A percentile compares a stretch with the other conserved stretches of the same genome.
Evolutionary conservation across 2,888 invertebrate species (phyloP).

Genomic region (Tridacna crocea): DNA sequence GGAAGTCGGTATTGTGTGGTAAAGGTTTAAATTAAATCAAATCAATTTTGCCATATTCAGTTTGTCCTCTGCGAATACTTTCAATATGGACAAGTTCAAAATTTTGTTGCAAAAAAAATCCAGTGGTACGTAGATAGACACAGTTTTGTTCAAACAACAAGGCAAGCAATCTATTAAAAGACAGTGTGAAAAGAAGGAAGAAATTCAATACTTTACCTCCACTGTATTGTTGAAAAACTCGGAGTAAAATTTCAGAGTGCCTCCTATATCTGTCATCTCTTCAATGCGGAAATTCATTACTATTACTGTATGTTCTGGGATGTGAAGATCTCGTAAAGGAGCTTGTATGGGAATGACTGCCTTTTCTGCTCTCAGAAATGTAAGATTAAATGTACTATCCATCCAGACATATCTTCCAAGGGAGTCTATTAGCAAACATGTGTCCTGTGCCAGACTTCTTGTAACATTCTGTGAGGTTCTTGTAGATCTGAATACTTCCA

Average conservation of each 20-base stretch:
- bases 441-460: slow-evolving; percentile 31
- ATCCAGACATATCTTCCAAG: slow-evolving; percentile 63
- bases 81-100: no score
- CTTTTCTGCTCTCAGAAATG: slow-evolving; percentile 81
- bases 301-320: slow-evolving; percentile 65
- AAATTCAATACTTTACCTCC: neutral
- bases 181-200: neutral
- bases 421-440: slow-evolving; percentile 63
- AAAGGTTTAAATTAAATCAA: neutral
- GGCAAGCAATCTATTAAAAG: no score
- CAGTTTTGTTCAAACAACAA: no score
- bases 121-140: no score
- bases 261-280: slow-evolving; percentile 91
- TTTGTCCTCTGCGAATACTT: no score
- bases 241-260: slow-evolving; percentile 85
- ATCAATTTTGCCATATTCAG: no score
- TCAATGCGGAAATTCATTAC: slow-evolving; percentile 89
- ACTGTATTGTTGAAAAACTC: slow-evolving; percentile 19
- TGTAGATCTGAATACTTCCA: slow-evolving; percentile 12
- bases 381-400: slow-evolving; percentile 60
- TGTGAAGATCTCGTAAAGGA: slow-evolving; percentile 54
- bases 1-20: no score
- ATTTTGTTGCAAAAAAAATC: no score
- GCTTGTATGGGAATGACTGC: slow-evolving; percentile 84
- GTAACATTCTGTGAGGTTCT: neutral